Percentiles rank a stretch among this genome's conserved stretches.
These are phyloP conservation scores for Ericerus pela DNA, from an alignment of 1,140 invertebrate species.

Conservation along the genomic window DNA sequence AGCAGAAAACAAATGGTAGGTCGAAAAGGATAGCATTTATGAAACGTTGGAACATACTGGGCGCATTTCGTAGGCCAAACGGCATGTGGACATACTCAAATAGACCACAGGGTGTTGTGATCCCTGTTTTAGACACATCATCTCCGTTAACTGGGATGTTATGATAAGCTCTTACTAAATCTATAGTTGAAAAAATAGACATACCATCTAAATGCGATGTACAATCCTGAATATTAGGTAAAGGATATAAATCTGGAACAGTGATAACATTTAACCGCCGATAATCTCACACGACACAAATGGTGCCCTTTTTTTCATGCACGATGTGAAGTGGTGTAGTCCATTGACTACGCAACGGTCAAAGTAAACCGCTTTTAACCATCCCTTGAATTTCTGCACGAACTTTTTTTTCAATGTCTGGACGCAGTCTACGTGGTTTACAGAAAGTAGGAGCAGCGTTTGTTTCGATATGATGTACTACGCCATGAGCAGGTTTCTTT, in stretches of 20 bases:
- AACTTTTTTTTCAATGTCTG: no score
- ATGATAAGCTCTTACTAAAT: constrained; percentile 35
- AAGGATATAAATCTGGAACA: constrained; percentile 28
- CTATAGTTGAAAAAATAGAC: constrained; percentile 33
- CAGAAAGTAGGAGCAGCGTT: no score
- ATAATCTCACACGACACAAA: no score
- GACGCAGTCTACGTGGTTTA: no score
- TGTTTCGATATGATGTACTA: no score
- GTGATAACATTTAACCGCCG: constrained; percentile 31
- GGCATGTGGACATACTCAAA: constrained; percentile 29
- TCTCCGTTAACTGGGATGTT: constrained; percentile 28
- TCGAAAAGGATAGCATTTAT: constrained; percentile 32
- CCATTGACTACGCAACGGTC: no score
- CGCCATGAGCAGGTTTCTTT: no score
- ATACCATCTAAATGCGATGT: constrained; percentile 28
- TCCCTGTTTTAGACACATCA: constrained; percentile 30
- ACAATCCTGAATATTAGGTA: constrained; percentile 27
- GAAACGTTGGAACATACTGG: constrained; percentile 34
- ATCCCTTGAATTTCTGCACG: no score
- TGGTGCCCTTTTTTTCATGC: no score
- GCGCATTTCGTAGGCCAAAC: constrained; percentile 32
- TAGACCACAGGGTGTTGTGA: constrained; percentile 28
- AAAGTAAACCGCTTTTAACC: no score
- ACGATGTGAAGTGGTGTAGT: no score
- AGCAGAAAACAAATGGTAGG: constrained; percentile 27